Base-by-base conservation (phyloP, 2,888 invertebrate species). In the Drosophila borealis region DNA sequence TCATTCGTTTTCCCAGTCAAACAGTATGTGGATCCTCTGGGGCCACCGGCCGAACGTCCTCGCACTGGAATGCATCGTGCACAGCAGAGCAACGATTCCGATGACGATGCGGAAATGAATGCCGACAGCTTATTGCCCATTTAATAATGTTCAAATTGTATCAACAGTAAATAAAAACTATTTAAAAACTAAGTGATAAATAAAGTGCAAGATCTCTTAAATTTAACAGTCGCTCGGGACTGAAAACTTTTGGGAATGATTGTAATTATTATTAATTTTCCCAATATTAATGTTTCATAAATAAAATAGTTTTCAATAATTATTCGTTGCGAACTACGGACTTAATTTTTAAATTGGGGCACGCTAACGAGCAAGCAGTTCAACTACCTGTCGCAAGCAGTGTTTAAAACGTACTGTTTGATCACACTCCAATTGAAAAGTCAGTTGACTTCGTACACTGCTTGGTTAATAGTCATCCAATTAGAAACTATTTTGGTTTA, bases 11-110 rank as follows among this genome's bases (percentile, higher is more conserved):
- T 13, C 0, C 4, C 3, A 85, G 86, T 88, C n/a, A 88, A 88
- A 48, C 89, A 90, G 19, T 91, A 92, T 70, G 78, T 84, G 1
- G 93, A 93, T 82, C 92, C 92, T 3, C 66, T 93, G 33, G 93
- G 93, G 3, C 92, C 92, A 4, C 91, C 92, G 3, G 86, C 91
- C 0, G 92, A 92, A 68, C 89, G 92, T 4, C 92, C 93, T 1
- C 90, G 91, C n/a, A 92, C 92, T 3, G 93, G 92, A 2, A 90
- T 91, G 82, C 78, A 82, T 8, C 74, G 81, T 25, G 59, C 80
- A 2, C 88, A 90, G 11, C 75, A 80, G 9, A 89, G 87, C 61
- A 86, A 81, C 14, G 92, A 92, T 29, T 92, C 92, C 0, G 92
- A 89, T 42, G 92, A 92, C 51, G 92, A 92, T 21, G 78, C 78